Conservation (phyloP, 2,113 vertebrate species). For the Bathybates hornii region DNA sequence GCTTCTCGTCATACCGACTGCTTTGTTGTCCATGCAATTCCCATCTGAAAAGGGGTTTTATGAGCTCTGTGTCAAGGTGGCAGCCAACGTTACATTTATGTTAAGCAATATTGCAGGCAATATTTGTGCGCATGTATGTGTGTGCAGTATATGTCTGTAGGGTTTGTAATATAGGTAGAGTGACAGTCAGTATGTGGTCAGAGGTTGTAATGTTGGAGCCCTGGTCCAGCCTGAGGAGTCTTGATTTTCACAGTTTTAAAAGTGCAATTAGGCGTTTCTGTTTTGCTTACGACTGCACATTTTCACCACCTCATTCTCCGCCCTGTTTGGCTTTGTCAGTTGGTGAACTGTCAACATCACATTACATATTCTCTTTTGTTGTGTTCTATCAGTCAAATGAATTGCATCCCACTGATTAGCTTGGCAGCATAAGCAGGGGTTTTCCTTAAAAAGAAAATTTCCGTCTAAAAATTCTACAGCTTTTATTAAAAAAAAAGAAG, state of each 20-base stretch:
- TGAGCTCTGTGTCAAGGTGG: slow-evolving; percentile 33
- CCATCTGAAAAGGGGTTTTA: slow-evolving; percentile 31
- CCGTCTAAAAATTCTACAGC: not conserved
- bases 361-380: slow-evolving; percentile 40
- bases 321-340: slow-evolving; percentile 17
- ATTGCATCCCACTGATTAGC: not conserved
- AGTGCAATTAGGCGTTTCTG: slow-evolving; percentile 42
- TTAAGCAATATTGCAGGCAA: slow-evolving; percentile 16
- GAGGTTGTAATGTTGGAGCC: not conserved
- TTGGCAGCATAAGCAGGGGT: not conserved
- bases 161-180: not conserved
- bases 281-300: slow-evolving; percentile 49
- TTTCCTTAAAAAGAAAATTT: not conserved
- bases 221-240: not conserved
- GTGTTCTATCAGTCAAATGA: slow-evolving; percentile 11
- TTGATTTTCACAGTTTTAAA: slow-evolving; percentile 46
- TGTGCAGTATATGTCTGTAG: not conserved
- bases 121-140: not conserved
- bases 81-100: not conserved
- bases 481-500: not conserved
- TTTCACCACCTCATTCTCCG: slow-evolving; percentile 1
- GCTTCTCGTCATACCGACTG: not conserved
- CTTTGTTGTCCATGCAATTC: slow-evolving; percentile 1
- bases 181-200: slow-evolving; percentile 1
- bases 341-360: slow-evolving; percentile 11